phyloP scores from a whole-genome alignment of 2,888 invertebrate genomes.

The Phortica magna region DNA sequence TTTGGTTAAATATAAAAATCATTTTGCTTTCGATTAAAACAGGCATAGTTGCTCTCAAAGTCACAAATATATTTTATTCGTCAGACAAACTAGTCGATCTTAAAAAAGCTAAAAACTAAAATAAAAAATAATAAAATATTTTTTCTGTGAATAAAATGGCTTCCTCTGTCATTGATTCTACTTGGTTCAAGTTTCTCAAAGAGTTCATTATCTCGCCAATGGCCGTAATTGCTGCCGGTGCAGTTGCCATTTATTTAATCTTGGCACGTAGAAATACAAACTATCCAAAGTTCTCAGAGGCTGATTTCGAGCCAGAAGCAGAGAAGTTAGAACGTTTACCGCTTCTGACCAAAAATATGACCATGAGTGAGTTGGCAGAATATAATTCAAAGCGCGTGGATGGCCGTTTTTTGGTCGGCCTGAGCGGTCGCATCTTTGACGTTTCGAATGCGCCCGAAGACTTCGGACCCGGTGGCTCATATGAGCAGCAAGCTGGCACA shows the following conservation, averaged over 20 bases:
- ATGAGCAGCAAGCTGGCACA: constrained; percentile 42
- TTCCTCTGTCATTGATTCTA: background rate
- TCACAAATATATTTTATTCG: too few relatives aligned
- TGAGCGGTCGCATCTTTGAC: constrained; percentile 48
- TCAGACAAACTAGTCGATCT: too few relatives aligned
- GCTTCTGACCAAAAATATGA: constrained; percentile 40
- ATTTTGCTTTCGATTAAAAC: background rate
- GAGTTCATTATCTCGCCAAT: constrained; percentile 49
- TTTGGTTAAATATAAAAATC: too few relatives aligned
- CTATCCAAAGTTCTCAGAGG: constrained; percentile 40
- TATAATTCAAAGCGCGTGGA: constrained; percentile 39
- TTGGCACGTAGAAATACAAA: constrained; percentile 19
- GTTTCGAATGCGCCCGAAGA: constrained; percentile 47
- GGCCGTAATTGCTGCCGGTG: constrained; percentile 28
- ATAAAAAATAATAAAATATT: too few relatives aligned
- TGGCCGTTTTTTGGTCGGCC: constrained; percentile 42
- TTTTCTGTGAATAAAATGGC: background rate
- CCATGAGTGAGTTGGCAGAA: constrained; percentile 35
- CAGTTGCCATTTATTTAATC: constrained; percentile 42
- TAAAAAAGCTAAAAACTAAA: too few relatives aligned
- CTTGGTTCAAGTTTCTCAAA: constrained; percentile 43
- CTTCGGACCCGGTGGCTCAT: constrained; percentile 52
- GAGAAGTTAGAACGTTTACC: background rate
- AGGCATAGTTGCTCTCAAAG: too few relatives aligned
- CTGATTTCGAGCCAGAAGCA: constrained; percentile 52